These are phyloP conservation scores for Sympetrum striolatum DNA, from an alignment of 2,888 invertebrate genomes.

Conservation along the genomic window DNA sequence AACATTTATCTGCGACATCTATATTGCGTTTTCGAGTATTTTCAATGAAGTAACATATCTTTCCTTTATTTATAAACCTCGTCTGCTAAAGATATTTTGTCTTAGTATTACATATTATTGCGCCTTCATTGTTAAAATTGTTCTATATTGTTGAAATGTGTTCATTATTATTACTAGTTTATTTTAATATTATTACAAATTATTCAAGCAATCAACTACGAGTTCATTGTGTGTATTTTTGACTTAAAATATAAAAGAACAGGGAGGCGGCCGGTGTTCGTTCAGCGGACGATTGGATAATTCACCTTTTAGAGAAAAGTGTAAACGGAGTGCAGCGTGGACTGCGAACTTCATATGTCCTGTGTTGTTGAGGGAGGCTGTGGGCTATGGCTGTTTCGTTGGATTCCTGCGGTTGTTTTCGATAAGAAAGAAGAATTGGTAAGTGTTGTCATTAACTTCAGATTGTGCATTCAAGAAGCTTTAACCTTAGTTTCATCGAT, in stretches of 20 bases:
- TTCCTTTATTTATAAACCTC: too few relatives aligned
- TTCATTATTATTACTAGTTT: too few relatives aligned
- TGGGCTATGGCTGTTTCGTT: not conserved
- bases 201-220: too few relatives aligned
- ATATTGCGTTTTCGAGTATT: too few relatives aligned
- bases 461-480: not conserved
- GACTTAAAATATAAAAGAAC: not conserved
- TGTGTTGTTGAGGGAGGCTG: conserved; percentile 17
- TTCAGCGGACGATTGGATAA: not conserved
- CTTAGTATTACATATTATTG: too few relatives aligned
- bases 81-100: too few relatives aligned
- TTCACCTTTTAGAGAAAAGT: conserved; percentile 29
- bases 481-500: not conserved
- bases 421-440: conserved; percentile 23
- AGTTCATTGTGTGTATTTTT: too few relatives aligned
- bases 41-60: too few relatives aligned
- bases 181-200: too few relatives aligned
- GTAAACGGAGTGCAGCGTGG: conserved; percentile 22
- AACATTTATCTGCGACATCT: too few relatives aligned
- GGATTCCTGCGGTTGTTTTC: not conserved
- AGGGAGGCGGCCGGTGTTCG: not conserved
- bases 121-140: too few relatives aligned
- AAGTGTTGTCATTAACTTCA: conserved; percentile 6
- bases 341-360: conserved; percentile 9
- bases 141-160: too few relatives aligned